Evolutionary conservation across 2,888 invertebrate species (phyloP), one percentile per base, ranked within the genome.

Genomic region (Arge pagana): DNA sequence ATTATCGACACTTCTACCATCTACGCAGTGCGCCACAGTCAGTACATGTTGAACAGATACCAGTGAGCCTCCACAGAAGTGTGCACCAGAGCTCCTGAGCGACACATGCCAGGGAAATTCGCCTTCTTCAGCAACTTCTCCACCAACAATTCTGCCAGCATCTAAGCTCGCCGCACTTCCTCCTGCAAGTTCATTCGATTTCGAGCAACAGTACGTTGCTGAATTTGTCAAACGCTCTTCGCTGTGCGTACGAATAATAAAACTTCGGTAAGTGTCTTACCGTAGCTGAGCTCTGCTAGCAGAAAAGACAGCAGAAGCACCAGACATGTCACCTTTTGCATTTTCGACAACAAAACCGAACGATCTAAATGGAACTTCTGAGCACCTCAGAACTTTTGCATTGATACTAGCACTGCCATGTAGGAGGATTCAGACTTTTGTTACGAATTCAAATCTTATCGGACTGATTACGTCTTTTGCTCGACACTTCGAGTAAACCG

Each of bases 71-170:
- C 55, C 55, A 36, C 55, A 55, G 35, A 42, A 42, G 39, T 55
- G 55, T 7, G 40, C 35, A 41, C 50, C 50, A 7, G 24, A 10
- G 41, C 35, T 23, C 40, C 55, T 50, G 54, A 65, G 60, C 55
- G 66, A 59, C 52, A 36, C 26, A 43, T 37, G 56, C 41, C 50
- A 50, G 52, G 62, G 58, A 61, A 62, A 57, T 60, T 56, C 56
- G 53, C 53, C 55, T 39, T 42, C 37, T 35, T 24, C 33, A 13
- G 54, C 63, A 56, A 57, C 56, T 50, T 50, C 45, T 36, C 53
- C 62, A 57, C 63, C 64, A 50, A 65, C 64, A 57, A 48, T 21
- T 60, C 58, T 65, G 56, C 59, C 63, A 39, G 55, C 52, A n/a
- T n/a, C n/a, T n/a, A n/a, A n/a, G n/a, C n/a, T n/a, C n/a, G n/a